A percentile compares a stretch with the other conserved stretches of the same genome.
Conservation (phyloP, 2,888 invertebrate species). For the Geotrupes spiniger region DNA sequence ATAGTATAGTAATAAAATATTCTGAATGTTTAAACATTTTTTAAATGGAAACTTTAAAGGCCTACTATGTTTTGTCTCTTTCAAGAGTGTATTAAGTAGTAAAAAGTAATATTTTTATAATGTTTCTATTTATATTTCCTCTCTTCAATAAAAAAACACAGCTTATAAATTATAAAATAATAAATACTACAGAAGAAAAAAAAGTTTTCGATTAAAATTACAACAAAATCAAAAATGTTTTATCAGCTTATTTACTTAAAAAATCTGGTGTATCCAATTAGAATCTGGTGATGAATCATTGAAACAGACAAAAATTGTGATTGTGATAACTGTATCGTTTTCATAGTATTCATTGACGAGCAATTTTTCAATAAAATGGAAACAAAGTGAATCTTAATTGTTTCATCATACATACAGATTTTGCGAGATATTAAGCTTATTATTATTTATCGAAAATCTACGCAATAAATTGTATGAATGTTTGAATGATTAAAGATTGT, state of each 20-base stretch:
- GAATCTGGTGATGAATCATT: too few relatives aligned
- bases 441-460: background rate
- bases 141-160: background rate
- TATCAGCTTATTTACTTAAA: too few relatives aligned
- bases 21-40: slow-evolving; percentile 11
- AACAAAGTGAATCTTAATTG: too few relatives aligned
- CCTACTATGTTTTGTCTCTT: slow-evolving; percentile 43
- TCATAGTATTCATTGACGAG: too few relatives aligned
- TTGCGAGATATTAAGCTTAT: too few relatives aligned
- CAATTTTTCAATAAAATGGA: too few relatives aligned
- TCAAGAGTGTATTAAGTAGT: slow-evolving; percentile 33
- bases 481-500: background rate
- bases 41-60: slow-evolving; percentile 31
- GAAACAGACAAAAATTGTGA: too few relatives aligned
- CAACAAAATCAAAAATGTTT: too few relatives aligned
- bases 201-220: slow-evolving; percentile 4
- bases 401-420: too few relatives aligned
- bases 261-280: too few relatives aligned
- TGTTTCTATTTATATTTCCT: slow-evolving; percentile 22
- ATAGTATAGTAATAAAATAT: background rate
- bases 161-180: slow-evolving; percentile 1
- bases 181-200: background rate
- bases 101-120: slow-evolving; percentile 36
- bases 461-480: slow-evolving; percentile 1
- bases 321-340: too few relatives aligned